Base-by-base conservation (phyloP, 2,113 vertebrate species). In the Pseudorasbora parva region DNA sequence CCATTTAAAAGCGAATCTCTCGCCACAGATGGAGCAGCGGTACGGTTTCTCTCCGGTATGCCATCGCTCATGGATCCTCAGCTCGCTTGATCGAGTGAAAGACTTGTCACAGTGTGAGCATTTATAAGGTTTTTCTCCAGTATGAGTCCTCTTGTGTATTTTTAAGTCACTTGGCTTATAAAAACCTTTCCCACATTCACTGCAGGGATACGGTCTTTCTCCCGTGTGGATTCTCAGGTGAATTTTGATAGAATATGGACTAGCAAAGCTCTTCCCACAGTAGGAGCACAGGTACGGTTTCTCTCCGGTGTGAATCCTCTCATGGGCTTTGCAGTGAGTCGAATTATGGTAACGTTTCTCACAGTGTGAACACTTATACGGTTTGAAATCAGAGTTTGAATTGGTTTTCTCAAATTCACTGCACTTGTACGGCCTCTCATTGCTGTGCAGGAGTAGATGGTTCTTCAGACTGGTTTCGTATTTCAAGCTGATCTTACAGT, bases 181-280 rank as follows among this genome's bases (percentile, higher is more conserved):
- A 43, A 87, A 87, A 17, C 78, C 15, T 47, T 82, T 87, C 27
- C 56, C 64, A 14, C 86, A 87, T n/a, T 82, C 41, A 14, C 64
- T 71, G 45, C 86, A 87, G 27, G 19, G 64, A 75, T 73, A 87
- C 7, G 86, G 83, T 64, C 51, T 68, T 56, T 71, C 11, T 27
- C 68, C 84, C 0, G 69, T 81, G 54, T 86, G 81, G 8, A 57
- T 9, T 19, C 72, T 64, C 78, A 60, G 60, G 1, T 88, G 81
- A 14, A 64, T 21, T 19, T 25, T 83, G n/a, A 84, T 64, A 9
- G 21, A 15, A 19, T 21, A 51, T 14, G 15, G 6, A 8, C 47
- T 57, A 2, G 79, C 10, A 12, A 87, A 85, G 37, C 37, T 73
- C 80, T 82, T 85, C 1, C 25, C 81, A 5, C 87, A 84, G n/a